A percentile compares a stretch with the other conserved stretches of the same genome.
Conservation (phyloP, 2,888 invertebrate species). For the Tetheella fluctuosa region DNA sequence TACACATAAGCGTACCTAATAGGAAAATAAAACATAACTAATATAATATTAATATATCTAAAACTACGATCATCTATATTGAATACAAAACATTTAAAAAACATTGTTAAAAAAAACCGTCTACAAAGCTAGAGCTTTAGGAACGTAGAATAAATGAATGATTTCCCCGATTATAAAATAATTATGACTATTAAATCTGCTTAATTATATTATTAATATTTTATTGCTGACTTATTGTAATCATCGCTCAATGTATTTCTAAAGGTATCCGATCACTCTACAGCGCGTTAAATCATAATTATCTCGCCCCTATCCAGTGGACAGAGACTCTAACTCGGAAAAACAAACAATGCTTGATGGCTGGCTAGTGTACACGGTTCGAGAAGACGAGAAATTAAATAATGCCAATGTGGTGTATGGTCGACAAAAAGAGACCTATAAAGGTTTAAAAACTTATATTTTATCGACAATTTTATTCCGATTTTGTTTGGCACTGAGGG, state of each 20-base stretch:
- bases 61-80: background rate
- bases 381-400: too few species aligned
- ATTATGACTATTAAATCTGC: conserved; percentile 19
- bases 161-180: conserved; percentile 38
- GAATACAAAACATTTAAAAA: background rate
- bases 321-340: too few species aligned
- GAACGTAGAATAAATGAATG: conserved; percentile 13
- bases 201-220: conserved; percentile 10
- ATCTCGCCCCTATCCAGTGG: too few species aligned
- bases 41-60: background rate
- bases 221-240: background rate
- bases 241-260: background rate
- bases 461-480: too few species aligned
- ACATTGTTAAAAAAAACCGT: background rate
- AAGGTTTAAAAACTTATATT: too few species aligned
- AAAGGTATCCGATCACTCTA: too few species aligned
- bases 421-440: too few species aligned
- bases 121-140: background rate
- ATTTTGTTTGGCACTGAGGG: too few species aligned
- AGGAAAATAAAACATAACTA: background rate
- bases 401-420: too few species aligned
- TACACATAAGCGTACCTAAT: conserved; percentile 4
- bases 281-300: too few species aligned
- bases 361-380: too few species aligned
- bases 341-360: too few species aligned